phyloP scores from a whole-genome alignment of 2,888 invertebrate species.

The Polydrusus tereticollis region DNA sequence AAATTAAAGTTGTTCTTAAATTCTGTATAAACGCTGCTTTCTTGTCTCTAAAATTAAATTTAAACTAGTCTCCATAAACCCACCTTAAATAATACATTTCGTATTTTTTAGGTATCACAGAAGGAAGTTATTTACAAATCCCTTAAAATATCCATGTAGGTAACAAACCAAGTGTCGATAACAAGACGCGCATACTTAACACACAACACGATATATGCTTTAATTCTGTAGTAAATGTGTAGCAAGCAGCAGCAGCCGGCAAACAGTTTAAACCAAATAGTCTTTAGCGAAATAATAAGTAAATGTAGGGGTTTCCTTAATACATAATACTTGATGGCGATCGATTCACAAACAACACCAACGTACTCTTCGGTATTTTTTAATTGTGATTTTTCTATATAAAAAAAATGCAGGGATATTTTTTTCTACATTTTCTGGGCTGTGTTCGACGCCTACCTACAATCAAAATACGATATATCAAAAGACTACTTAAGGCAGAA shows the following conservation, averaged over 20 bases:
- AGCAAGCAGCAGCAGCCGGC: slow-evolving; percentile 47
- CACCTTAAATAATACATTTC: background rate
- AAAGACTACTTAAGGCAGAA: background rate
- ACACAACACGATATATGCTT: slow-evolving; percentile 50
- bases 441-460: background rate
- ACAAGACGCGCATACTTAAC: slow-evolving; percentile 40
- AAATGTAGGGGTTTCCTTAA: slow-evolving; percentile 40
- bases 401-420: background rate
- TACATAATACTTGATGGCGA: background rate
- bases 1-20: no score
- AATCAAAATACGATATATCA: slow-evolving; percentile 19
- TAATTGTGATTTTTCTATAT: background rate
- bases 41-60: no score
- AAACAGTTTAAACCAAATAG: slow-evolving; percentile 49
- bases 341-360: background rate
- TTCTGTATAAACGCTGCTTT: no score
- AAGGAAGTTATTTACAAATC: slow-evolving; percentile 30
- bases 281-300: slow-evolving; percentile 45
- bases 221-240: slow-evolving; percentile 55
- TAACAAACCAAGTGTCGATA: slow-evolving; percentile 12
- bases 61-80: background rate
- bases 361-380: background rate
- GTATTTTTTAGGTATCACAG: slow-evolving; percentile 26
- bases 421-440: background rate
- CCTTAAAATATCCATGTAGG: slow-evolving; percentile 24